Conservation (phyloP, 2,797 vertebrate genomes). For the Argyrosomus regius region DNA sequence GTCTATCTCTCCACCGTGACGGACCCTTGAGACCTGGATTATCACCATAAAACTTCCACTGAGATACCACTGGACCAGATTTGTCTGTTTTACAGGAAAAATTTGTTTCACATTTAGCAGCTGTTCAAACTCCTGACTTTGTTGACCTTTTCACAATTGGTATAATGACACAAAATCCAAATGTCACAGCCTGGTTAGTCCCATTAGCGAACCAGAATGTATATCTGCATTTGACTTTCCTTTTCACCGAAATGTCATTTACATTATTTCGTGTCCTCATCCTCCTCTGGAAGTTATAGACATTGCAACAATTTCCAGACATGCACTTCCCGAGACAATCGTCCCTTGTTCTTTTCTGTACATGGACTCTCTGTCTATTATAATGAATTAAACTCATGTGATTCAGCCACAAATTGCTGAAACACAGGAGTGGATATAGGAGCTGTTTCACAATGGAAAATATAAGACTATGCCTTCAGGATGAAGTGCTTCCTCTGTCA, state of each 20-base stretch:
- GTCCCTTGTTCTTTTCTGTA: slow-evolving; percentile 42
- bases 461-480: not conserved
- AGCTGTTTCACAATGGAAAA: slow-evolving; percentile 16
- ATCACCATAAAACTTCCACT: not conserved
- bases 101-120: not conserved
- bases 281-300: slow-evolving; percentile 4
- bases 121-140: slow-evolving; percentile 21
- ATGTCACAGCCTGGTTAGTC: slow-evolving; percentile 46
- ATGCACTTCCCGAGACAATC: slow-evolving; percentile 35
- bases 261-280: not conserved
- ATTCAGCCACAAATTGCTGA: slow-evolving; percentile 22
- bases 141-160: slow-evolving; percentile 12
- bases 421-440: not conserved
- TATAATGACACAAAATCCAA: slow-evolving; percentile 33
- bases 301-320: slow-evolving; percentile 30
- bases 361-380: slow-evolving; percentile 23
- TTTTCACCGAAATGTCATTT: slow-evolving; percentile 43
- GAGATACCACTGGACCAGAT: slow-evolving; percentile 5
- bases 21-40: not conserved
- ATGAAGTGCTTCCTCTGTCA: not conserved
- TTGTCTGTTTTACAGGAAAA: not conserved
- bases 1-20: not conserved
- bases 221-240: slow-evolving; percentile 17
- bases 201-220: slow-evolving; percentile 28
- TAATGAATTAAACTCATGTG: slow-evolving; percentile 20